Percentiles rank a stretch among this genome's conserved stretches.
These are phyloP conservation scores for Gymnogyps californianus DNA, from an alignment of 2,113 vertebrate genomes.

Conservation along the genomic window DNA sequence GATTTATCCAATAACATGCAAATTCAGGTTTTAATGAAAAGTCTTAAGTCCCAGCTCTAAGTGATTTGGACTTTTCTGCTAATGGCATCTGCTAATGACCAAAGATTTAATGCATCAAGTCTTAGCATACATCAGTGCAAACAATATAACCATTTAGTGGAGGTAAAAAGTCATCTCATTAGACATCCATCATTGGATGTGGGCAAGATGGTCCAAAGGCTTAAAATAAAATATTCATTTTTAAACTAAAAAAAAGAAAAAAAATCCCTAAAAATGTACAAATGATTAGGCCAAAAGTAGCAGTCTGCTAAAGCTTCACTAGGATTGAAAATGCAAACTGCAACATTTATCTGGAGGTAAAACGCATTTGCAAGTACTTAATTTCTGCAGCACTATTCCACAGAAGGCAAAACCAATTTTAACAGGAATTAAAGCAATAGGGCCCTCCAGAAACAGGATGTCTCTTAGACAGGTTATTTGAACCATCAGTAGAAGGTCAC, in stretches of 20 bases:
- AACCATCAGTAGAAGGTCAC: slow-evolving; percentile 29
- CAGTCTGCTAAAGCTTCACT: slow-evolving; percentile 33
- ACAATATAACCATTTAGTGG: slow-evolving; percentile 33
- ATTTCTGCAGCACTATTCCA: slow-evolving; percentile 30
- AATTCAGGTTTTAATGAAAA: slow-evolving; percentile 63
- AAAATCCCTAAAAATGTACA: background rate
- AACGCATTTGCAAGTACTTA: slow-evolving; percentile 59
- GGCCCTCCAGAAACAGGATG: slow-evolving; percentile 43
- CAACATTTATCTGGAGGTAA: slow-evolving; percentile 57
- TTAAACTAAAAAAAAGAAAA: background rate
- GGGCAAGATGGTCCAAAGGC: slow-evolving; percentile 48
- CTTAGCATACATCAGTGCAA: slow-evolving; percentile 49
- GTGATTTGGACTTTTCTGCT: slow-evolving; percentile 58
- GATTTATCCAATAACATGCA: slow-evolving; percentile 65
- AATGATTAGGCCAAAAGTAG: slow-evolving; percentile 49
- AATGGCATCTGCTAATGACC: slow-evolving; percentile 64
- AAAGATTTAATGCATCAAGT: slow-evolving; percentile 64
- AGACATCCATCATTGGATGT: slow-evolving; percentile 36
- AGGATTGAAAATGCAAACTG: slow-evolving; percentile 38
- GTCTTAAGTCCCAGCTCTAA: slow-evolving; percentile 52
- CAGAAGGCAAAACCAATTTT: slow-evolving; percentile 45
- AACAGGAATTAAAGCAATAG: slow-evolving; percentile 49
- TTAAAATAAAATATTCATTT: slow-evolving; percentile 65
- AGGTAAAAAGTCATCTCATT: slow-evolving; percentile 51
- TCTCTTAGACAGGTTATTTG: slow-evolving; percentile 55